These are phyloP conservation scores for Chironex yamaguchii DNA, from an alignment of 30 jellyfish, hydroid and myxozoan species.

Conservation along the genomic window DNA sequence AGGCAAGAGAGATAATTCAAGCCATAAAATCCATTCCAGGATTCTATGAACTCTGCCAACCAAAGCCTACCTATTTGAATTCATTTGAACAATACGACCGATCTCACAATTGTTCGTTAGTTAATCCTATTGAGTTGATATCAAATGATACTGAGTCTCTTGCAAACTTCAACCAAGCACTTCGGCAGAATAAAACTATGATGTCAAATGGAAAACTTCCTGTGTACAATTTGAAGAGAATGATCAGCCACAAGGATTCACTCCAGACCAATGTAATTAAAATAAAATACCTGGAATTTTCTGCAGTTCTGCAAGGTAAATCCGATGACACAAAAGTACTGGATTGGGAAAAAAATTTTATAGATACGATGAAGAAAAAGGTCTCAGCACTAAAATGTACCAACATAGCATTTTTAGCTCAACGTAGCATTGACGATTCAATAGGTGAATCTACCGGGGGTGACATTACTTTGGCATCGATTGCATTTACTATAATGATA, in stretches of 20 bases:
- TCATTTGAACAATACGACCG: background rate
- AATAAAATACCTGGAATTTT: constrained; percentile 17
- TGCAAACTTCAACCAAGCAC: background rate
- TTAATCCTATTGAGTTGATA: constrained; percentile 64
- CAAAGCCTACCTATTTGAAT: constrained; percentile 10
- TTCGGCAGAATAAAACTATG: background rate
- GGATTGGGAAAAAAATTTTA: constrained; percentile 63
- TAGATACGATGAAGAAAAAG: constrained; percentile 13
- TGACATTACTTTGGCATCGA: constrained; percentile 48
- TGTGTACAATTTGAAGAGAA: constrained; percentile 11
- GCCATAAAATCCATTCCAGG: constrained; percentile 35
- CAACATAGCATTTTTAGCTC: constrained; percentile 25
- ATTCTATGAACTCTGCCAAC: constrained; percentile 35
- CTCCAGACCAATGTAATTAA: background rate
- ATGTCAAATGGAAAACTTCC: constrained; percentile 78
- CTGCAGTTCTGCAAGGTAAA: constrained; percentile 17
- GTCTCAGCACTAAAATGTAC: background rate
- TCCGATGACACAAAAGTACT: constrained; percentile 1
- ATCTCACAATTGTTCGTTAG: constrained; percentile 5
- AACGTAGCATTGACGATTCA: constrained; percentile 75
- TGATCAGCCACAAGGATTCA: background rate
- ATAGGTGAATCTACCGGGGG: constrained; percentile 57
- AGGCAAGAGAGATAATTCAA: constrained; percentile 26
- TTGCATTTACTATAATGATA: constrained; percentile 64
- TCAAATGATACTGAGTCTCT: background rate